phyloP scores from a whole-genome alignment of 2,797 vertebrate species.

The Gallinago solitaria region DNA sequence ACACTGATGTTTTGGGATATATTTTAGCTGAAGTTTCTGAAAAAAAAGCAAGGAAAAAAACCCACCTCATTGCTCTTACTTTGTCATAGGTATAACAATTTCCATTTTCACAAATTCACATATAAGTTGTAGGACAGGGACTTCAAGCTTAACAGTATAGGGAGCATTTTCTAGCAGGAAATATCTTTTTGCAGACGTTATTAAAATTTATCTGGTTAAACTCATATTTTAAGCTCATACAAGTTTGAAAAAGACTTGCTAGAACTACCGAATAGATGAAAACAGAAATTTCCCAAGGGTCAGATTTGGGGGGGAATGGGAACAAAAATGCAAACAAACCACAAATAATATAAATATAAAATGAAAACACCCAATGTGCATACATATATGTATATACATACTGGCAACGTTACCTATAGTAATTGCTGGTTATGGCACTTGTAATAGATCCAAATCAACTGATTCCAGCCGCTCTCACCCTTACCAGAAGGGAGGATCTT shows the following conservation, averaged over 20 bases:
- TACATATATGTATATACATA: neutral
- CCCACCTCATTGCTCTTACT: neutral
- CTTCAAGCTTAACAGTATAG: neutral
- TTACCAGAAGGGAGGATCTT: neutral
- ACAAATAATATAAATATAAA: neutral
- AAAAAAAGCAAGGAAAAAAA: neutral
- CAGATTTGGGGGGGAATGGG: neutral
- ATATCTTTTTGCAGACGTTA: neutral
- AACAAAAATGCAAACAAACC: neutral
- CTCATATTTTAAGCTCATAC: neutral
- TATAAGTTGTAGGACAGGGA: neutral
- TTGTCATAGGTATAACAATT: neutral
- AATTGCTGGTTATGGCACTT: neutral
- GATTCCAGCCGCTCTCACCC: neutral
- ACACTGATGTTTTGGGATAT: neutral
- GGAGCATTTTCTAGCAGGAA: neutral
- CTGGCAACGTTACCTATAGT: neutral
- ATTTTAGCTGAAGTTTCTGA: neutral
- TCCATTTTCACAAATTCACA: neutral
- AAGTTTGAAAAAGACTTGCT: neutral
- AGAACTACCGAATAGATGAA: neutral
- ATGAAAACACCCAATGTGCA: accelerated
- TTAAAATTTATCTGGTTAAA: neutral
- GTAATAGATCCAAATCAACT: neutral
- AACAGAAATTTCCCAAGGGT: neutral